Evolutionary conservation across 2,888 invertebrate genomes (phyloP).

Genomic region (Terebella lapidaria): DNA sequence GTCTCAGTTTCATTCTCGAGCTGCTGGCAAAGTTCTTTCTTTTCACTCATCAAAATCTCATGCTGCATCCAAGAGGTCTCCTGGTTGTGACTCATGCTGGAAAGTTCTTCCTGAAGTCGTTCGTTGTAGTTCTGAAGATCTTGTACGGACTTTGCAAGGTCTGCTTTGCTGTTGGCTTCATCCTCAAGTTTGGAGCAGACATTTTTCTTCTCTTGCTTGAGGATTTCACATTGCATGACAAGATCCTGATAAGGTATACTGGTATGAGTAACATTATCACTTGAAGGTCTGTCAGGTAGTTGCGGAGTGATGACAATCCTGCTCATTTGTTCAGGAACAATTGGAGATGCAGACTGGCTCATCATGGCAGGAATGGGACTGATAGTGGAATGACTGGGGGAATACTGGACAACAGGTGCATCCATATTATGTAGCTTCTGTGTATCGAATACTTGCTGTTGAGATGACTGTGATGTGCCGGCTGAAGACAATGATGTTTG

Average conservation of each 20-base stretch:
- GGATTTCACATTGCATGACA: conserved; percentile 12
- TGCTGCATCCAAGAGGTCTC: conserved; percentile 4
- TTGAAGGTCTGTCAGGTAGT: no score
- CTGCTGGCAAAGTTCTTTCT: conserved; percentile 8
- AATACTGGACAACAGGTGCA: no score
- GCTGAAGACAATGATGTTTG: no score
- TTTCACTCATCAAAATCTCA: conserved; percentile 10
- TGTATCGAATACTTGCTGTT: no score
- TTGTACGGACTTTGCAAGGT: not conserved
- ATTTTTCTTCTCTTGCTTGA: conserved; percentile 13
- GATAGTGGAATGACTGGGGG: no score
- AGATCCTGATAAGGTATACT: conserved; percentile 6
- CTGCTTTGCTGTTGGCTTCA: not conserved
- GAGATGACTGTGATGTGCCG: no score
- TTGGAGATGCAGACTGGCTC: no score
- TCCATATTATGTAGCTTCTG: no score
- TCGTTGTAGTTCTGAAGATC: not conserved
- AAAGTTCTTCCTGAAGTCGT: not conserved
- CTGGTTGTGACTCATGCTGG: not conserved
- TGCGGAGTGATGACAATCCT: no score
- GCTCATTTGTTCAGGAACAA: no score
- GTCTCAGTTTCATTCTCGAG: conserved; percentile 4
- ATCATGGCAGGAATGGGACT: no score
- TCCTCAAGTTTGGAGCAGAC: conserved; percentile 11
- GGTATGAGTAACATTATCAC: not conserved